Base-by-base conservation (phyloP, 2,797 vertebrate species). In the Schizopygopsis pylzovi region DNA sequence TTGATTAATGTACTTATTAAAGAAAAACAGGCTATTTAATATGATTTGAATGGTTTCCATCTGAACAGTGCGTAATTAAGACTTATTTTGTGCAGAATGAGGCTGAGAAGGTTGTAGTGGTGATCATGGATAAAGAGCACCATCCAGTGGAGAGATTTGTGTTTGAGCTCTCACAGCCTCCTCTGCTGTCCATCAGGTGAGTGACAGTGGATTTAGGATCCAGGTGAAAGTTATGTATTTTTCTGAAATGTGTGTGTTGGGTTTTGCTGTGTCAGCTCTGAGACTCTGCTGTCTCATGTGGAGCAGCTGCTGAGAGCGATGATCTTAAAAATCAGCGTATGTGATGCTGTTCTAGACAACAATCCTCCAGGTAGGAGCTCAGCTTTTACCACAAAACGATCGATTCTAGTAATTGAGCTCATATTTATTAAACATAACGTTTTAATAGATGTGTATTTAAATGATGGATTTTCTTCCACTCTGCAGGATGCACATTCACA, bases 71-170 rank as follows among this genome's bases (percentile, higher is more conserved):
- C 2, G 22, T 9, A 43, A 28, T 49, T 28, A 45, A 61, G 10
- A 47, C 39, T 6, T 63, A 9, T 16, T 39, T 49, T 45, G 43
- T 87, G 39, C 86, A 99, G 98, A 99, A 99, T 1, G 98, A 99
- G 22, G 98, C 98, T 88, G 98, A 99, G 92, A 99, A 99, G 85
- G 97, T 99, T 4, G 97, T 98, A 3, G 96, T 99, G 75, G 97
- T 99, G 56, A 99, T 99, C 90, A 96, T 99, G 96, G 97, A 99
- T 91, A 99, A 99, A 95, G 98, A 99, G 91, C 98, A 99, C 92
- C 98, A 97, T 90, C 98, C 98, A 6, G 98, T 99, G 83, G 98
- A 99, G 93, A 97, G 98, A 95, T 99, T 99, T 85, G 98, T 99
- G 83, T 99, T 99, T 90, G 98, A 99, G 94, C 98, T 99, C 89